Base-by-base conservation (phyloP, 2,888 invertebrate species). In the Dynastes tityus region DNA sequence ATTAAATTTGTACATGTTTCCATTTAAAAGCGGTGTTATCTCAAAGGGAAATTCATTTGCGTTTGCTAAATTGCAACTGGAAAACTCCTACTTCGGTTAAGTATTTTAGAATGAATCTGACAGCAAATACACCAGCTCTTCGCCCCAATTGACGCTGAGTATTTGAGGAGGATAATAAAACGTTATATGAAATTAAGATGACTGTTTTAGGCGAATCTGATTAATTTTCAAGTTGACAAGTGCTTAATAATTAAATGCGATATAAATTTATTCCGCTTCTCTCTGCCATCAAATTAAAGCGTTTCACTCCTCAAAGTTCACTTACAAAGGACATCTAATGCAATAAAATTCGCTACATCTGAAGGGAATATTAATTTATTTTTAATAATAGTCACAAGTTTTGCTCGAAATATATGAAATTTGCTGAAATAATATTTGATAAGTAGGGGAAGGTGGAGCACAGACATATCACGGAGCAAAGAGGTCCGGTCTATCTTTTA, bases 1-100 rank as follows among this genome's bases (percentile, higher is more conserved):
- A 70, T 70, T 70, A 70, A 70, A 70, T 70, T 55, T 53, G 70
- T 70, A 70, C 53, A 70, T 55, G 70, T 70, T 70, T 70, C 70
- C 70, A 51, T 51, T 70, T 70, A 53, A 32, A 68, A 22, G 70
- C 51, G 70, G 70, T 6, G 32, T 70, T n/a, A 70, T 70, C 70
- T 70, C 70, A 51, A 27, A 51, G 53, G 53, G 22, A 70, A 70
- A 70, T 53, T 53, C 70, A 53, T 70, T 70, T 53, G 70, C 53
- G 32, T 70, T 70, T 9, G 70, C 70, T 9, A 53, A 70, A 70
- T 70, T 70, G 70, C 53, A 53, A 53, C 53, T 53, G 53, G 70
- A 70, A 70, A 70, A 70, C 13, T 70, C 53, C 29, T 32, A 51
- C 32, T 29, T 70, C 32, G 70, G 67, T 49, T 67, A 67, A 67